Percentiles rank a stretch among this genome's conserved stretches.
phyloP scores from a whole-genome alignment of 2,797 vertebrate species.

The Huso huso region DNA sequence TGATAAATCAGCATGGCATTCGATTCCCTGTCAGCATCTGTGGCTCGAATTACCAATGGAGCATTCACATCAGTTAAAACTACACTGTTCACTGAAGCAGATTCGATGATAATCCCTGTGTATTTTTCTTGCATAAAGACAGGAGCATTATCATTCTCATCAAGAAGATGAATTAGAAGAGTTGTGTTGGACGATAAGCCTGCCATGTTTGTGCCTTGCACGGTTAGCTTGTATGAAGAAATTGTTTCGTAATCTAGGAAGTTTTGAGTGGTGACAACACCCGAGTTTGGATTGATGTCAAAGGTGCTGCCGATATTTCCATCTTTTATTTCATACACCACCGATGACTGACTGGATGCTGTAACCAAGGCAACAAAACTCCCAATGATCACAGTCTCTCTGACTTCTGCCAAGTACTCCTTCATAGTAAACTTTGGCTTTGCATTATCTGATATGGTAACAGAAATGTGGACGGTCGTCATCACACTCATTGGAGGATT shows the following conservation, averaged over 20 bases:
- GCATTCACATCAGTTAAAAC: slow-evolving; percentile 72
- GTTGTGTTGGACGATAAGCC: slow-evolving; percentile 72
- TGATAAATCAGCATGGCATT: slow-evolving; percentile 86
- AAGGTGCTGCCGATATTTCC: slow-evolving; percentile 75
- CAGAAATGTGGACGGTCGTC: slow-evolving; percentile 66
- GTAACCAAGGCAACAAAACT: slow-evolving; percentile 71
- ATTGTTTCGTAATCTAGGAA: slow-evolving; percentile 79
- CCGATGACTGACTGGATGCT: slow-evolving; percentile 77
- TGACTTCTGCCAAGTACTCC: slow-evolving; percentile 84
- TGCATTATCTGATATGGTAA: slow-evolving; percentile 82
- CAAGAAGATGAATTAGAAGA: slow-evolving; percentile 73
- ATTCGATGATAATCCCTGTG: slow-evolving; percentile 80
- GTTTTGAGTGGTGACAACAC: slow-evolving; percentile 77
- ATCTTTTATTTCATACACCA: slow-evolving; percentile 78
- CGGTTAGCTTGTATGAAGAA: slow-evolving; percentile 57
- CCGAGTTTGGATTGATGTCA: slow-evolving; percentile 80
- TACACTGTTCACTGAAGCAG: slow-evolving; percentile 80
- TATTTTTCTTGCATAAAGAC: slow-evolving; percentile 73
- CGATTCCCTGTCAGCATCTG: slow-evolving; percentile 79
- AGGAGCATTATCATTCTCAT: slow-evolving; percentile 84
- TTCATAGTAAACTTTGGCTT: slow-evolving; percentile 77
- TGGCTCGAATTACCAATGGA: slow-evolving; percentile 81
- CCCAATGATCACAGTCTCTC: slow-evolving; percentile 69
- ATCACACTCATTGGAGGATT: slow-evolving; percentile 77
- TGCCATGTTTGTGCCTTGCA: slow-evolving; percentile 85